Evolutionary conservation across 2,888 invertebrate genomes (phyloP), one percentile per base, ranked within the genome.

Genomic region (Aethes cnicana): DNA sequence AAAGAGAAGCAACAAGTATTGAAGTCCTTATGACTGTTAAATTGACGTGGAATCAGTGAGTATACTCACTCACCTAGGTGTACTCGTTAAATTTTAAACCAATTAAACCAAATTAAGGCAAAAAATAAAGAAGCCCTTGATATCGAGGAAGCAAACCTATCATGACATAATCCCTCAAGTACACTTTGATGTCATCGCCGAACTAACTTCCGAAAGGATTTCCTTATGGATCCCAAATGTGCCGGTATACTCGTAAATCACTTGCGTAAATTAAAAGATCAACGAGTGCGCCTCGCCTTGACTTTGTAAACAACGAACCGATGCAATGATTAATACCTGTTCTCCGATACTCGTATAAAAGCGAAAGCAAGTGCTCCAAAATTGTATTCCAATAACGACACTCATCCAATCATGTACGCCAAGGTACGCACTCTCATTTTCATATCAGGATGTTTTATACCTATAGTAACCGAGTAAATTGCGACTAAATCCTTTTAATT

Each of bases 341-440:
- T 79, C 72, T 61, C 58, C 65, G 62, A 68, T 72, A 63, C 55
- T 63, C 59, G 74, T 88, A 88, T 86, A 88, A 78, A 86, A 86
- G 84, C 84, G 75, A 78, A 74, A 74, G 77, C 70, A 67, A 68
- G 62, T 75, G 79, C 69, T 73, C 71, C 74, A 68, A 78, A 83
- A 81, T n/a, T 72, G 64, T 79, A 87, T 83, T 80, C 73, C 69
- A 75, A 63, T 72, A 74, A 64, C 77, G 74, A 71, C 80, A 63
- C 66, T 69, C 80, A 76, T 65, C 72, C 73, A 79, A 85, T 78
- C 85, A 86, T 87, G 87, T 88, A 77, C 80, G 66, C 86, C 69
- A 86, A 87, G 86, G 86, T 87, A 83, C 69, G 56, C 49, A 48
- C 36, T 11, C 8, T n/a, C 2, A 37, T 9, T n/a, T 26, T n/a